These are phyloP conservation scores for Stramonita haemastoma DNA, from an alignment of 2,888 invertebrate species.

Conservation along the genomic window DNA sequence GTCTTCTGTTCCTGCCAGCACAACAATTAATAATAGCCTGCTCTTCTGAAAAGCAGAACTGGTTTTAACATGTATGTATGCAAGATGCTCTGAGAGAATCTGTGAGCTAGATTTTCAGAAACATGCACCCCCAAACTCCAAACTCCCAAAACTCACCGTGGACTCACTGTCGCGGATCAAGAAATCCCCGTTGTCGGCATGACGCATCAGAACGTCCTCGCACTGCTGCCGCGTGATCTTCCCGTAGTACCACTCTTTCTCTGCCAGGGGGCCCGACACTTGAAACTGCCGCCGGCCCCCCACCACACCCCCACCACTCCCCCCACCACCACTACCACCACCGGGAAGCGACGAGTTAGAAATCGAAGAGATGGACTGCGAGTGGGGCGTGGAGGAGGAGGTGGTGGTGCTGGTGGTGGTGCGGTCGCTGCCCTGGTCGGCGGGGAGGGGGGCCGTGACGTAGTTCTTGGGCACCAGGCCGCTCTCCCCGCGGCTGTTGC, in stretches of 20 bases:
- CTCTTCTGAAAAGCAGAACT: no score
- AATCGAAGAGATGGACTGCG: constrained; percentile 74
- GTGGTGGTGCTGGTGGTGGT: constrained; percentile 62
- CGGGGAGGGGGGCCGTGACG: constrained; percentile 62
- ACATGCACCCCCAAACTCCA: no score
- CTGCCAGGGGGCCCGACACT: constrained; percentile 72
- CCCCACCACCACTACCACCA: no score
- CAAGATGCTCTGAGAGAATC: no score
- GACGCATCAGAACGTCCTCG: constrained; percentile 95
- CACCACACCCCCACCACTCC: no score
- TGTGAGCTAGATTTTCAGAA: no score
- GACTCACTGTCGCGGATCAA: constrained; percentile 99
- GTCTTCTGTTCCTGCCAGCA: no score
- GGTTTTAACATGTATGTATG: no score
- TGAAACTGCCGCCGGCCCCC: constrained; percentile 68
- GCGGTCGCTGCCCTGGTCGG: constrained; percentile 63
- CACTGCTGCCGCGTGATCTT: constrained; percentile 96
- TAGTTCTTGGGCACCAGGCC: constrained; percentile 91
- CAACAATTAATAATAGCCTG: no score
- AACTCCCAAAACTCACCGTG: constrained; percentile 85
- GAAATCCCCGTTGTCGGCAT: constrained; percentile 98
- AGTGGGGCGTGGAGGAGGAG: constrained; percentile 73
- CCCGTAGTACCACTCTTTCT: constrained; percentile 95
- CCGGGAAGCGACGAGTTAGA: constrained; percentile 69
- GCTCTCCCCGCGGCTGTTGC: constrained; percentile 93